These are phyloP conservation scores for Blomia tropicalis DNA, from an alignment of 2,888 invertebrate genomes.

Conservation along the genomic window DNA sequence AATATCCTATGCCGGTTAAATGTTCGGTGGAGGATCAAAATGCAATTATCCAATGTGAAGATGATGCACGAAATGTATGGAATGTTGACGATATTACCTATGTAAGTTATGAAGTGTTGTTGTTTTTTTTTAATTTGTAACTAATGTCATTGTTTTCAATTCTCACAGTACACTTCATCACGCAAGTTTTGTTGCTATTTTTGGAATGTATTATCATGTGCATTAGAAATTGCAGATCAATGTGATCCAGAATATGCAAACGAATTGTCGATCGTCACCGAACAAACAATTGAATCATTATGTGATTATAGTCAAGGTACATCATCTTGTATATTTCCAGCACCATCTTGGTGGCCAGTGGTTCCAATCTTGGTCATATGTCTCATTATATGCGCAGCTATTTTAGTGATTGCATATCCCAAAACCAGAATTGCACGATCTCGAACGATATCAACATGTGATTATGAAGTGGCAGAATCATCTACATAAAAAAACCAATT, in stretches of 20 bases:
- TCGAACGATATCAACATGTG: background rate
- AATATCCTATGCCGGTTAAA: too few relatives aligned
- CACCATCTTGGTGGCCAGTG: constrained; percentile 1
- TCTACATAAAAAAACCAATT: too few relatives aligned
- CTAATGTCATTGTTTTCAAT: too few relatives aligned
- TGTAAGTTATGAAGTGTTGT: background rate
- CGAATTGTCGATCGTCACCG: constrained; percentile 8
- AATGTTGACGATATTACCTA: background rate
- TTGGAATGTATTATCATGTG: constrained; percentile 7
- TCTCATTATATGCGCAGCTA: background rate
- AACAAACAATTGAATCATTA: background rate
- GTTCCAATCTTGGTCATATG: background rate
- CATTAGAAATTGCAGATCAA: constrained; percentile 1
- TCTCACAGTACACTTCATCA: background rate
- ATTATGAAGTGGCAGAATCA: background rate
- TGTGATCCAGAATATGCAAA: constrained; percentile 13
- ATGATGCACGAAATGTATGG: background rate
- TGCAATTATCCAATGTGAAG: too few relatives aligned
- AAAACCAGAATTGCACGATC: background rate
- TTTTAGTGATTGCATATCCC: background rate
- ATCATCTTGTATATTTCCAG: background rate
- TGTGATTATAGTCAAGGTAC: constrained; percentile 1
- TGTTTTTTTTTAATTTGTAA: too few relatives aligned
- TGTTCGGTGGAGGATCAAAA: too few relatives aligned
- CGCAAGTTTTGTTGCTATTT: constrained; percentile 16